Percentiles rank a stretch among this genome's conserved stretches.
Evolutionary conservation across 2,888 invertebrate genomes (phyloP).

Genomic region (Ochlodes sylvanus): DNA sequence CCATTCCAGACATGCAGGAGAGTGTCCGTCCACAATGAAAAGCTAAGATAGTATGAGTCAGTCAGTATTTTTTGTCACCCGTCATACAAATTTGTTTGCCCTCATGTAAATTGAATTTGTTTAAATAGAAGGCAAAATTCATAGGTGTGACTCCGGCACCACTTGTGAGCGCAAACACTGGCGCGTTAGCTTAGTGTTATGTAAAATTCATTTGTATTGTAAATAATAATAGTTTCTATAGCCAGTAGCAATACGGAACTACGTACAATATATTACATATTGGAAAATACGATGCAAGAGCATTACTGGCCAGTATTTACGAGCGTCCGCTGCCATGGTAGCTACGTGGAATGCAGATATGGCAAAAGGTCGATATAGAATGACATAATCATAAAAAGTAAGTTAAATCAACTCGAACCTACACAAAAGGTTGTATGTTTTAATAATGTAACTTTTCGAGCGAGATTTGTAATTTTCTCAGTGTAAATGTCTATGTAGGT

Average conservation of each 20-base stretch:
- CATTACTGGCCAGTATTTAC: no score
- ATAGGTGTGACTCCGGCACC: slow-evolving; percentile 54
- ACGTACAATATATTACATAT: background rate
- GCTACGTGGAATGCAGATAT: no score
- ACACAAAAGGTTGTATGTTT: no score
- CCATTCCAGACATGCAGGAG: no score
- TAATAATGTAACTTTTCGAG: no score
- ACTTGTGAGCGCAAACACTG: slow-evolving; percentile 53
- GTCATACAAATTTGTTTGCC: slow-evolving; percentile 46
- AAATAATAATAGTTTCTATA: slow-evolving; percentile 31
- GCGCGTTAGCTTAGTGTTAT: slow-evolving; percentile 52
- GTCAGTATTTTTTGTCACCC: slow-evolving; percentile 37
- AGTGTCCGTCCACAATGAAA: slow-evolving; percentile 6
- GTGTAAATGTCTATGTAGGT: no score
- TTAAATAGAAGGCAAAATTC: slow-evolving; percentile 48
- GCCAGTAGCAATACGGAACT: background rate
- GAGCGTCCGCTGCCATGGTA: no score
- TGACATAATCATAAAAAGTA: no score
- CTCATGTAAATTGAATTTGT: slow-evolving; percentile 62
- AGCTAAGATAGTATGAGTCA: slow-evolving; percentile 12
- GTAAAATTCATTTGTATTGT: slow-evolving; percentile 48
- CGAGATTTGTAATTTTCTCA: no score
- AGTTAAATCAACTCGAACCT: no score
- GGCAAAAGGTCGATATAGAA: no score
- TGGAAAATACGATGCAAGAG: no score